A percentile compares a stretch with the other conserved stretches of the same genome.
These are phyloP conservation scores for Zaprionus capensis DNA, from an alignment of 1,140 invertebrate species.

Conservation along the genomic window DNA sequence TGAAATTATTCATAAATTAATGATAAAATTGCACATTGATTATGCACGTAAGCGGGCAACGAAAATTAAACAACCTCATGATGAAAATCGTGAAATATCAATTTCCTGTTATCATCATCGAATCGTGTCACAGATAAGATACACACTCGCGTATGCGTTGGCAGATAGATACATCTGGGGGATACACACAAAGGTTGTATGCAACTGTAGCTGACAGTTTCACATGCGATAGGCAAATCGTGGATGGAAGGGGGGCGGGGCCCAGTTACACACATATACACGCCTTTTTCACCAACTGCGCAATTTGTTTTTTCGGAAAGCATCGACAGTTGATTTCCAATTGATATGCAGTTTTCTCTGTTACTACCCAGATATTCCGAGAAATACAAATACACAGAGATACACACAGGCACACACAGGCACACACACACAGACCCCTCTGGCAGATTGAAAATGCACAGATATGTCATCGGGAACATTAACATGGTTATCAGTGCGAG, in stretches of 20 bases:
- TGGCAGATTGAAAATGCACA: conserved; percentile 4
- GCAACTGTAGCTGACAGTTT: conserved; percentile 38
- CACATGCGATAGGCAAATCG: conserved; percentile 16
- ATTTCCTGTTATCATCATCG: conserved; percentile 44
- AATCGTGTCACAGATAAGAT: conserved; percentile 43
- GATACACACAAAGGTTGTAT: conserved; percentile 33
- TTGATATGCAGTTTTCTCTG: conserved; percentile 51
- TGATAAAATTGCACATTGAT: conserved; percentile 46
- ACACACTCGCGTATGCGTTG: not conserved
- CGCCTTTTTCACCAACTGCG: conserved; percentile 49
- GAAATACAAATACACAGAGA: not conserved
- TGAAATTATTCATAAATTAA: conserved; percentile 44
- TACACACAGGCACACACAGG: not conserved
- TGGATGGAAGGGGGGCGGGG: not conserved
- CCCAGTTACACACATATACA: not conserved
- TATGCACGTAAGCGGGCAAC: conserved; percentile 1
- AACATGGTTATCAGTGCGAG: conserved; percentile 46
- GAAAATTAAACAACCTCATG: conserved; percentile 8
- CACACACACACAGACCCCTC: not conserved
- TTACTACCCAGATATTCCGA: not conserved
- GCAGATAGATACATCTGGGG: conserved; percentile 20
- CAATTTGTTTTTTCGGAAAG: conserved; percentile 61
- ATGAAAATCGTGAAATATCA: conserved; percentile 37
- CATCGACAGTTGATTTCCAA: conserved; percentile 61
- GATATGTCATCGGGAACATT: conserved; percentile 37